These are phyloP conservation scores for Symphodus melops DNA, from an alignment of 2,113 vertebrate genomes.

Conservation along the genomic window DNA sequence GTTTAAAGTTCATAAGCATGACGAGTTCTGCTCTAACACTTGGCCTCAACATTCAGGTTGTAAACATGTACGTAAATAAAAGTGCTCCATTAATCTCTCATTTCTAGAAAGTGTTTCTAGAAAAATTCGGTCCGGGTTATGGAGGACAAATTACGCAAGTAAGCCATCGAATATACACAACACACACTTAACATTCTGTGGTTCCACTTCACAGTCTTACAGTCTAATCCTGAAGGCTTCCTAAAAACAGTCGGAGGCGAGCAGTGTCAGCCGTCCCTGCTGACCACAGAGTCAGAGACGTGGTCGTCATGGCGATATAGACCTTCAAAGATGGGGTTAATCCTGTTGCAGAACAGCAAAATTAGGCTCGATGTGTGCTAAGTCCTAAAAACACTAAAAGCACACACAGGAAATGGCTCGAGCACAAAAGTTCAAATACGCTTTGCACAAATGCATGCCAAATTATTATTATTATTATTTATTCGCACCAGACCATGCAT, in stretches of 20 bases:
- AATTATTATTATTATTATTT: slow-evolving; percentile 2
- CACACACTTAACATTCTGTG: not conserved
- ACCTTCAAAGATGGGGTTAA: slow-evolving; percentile 42
- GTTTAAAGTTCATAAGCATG: not conserved
- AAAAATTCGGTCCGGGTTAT: slow-evolving; percentile 13
- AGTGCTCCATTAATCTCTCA: slow-evolving; percentile 5
- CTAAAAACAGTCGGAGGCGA: slow-evolving; percentile 34
- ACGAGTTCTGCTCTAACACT: not conserved
- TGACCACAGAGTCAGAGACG: slow-evolving; percentile 39
- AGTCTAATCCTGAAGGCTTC: slow-evolving; percentile 34
- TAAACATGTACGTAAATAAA: not conserved
- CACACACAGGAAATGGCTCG: not conserved
- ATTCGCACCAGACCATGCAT: not conserved
- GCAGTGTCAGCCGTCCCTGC: slow-evolving; percentile 15
- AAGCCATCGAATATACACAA: not conserved
- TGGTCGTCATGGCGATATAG: slow-evolving; percentile 24
- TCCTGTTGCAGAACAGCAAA: slow-evolving; percentile 19
- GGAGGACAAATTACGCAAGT: slow-evolving; percentile 32
- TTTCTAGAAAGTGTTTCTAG: slow-evolving; percentile 11
- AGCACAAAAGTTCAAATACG: not conserved
- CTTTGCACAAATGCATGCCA: not conserved
- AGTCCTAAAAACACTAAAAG: not conserved
- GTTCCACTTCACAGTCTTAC: slow-evolving; percentile 51
- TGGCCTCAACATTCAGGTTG: not conserved
- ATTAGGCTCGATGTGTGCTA: not conserved